phyloP scores from a whole-genome alignment of 2,113 vertebrate genomes.

The Alexandromys fortis region DNA sequence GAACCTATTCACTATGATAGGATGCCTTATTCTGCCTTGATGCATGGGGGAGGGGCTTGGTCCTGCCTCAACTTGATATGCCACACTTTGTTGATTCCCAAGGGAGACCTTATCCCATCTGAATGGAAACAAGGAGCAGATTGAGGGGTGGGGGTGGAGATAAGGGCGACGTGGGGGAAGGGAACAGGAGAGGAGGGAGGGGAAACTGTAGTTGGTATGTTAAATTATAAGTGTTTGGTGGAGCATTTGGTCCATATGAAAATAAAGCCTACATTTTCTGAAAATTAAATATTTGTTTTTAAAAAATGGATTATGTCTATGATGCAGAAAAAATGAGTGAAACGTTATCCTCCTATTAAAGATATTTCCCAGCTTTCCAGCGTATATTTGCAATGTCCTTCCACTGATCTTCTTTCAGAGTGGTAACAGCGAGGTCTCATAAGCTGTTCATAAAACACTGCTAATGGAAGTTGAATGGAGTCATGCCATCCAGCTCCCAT shows the following conservation, averaged over 20 bases:
- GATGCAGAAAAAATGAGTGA: not conserved
- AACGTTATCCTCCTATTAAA: not conserved
- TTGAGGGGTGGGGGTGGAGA: too few relatives aligned
- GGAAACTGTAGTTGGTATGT: too few relatives aligned
- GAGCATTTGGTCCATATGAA: not conserved
- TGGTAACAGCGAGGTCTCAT: not conserved
- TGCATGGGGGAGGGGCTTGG: too few relatives aligned
- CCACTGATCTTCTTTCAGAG: slow-evolving; percentile 5
- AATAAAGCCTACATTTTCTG: not conserved
- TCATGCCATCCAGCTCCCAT: not conserved
- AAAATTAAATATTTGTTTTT: not conserved
- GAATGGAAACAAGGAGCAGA: too few relatives aligned
- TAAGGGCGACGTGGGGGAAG: too few relatives aligned
- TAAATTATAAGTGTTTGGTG: not conserved
- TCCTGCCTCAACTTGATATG: too few relatives aligned
- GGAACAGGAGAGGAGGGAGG: too few relatives aligned
- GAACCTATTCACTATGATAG: too few relatives aligned
- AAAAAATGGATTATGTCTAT: not conserved
- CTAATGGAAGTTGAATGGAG: slow-evolving; percentile 24
- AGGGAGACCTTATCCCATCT: too few relatives aligned
- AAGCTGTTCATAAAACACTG: slow-evolving; percentile 27
- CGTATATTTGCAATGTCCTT: not conserved
- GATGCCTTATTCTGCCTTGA: too few relatives aligned
- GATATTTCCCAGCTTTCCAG: not conserved
- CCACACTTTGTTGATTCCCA: too few relatives aligned